phyloP scores from a whole-genome alignment of 2,113 vertebrate genomes.

The Anseranas semipalmata region DNA sequence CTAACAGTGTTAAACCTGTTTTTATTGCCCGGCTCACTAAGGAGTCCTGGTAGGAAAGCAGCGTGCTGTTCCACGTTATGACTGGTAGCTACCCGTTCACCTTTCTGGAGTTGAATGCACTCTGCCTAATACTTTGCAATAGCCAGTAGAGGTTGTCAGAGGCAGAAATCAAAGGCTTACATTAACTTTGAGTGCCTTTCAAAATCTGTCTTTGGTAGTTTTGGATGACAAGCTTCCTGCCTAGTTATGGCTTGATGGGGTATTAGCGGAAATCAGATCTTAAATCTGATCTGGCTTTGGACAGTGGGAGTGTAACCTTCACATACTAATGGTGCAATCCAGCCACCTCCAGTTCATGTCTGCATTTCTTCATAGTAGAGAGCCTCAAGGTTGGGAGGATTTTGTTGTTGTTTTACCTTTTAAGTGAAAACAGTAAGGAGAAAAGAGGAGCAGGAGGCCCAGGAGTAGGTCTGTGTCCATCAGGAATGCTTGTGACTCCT shows the following conservation, averaged over 20 bases:
- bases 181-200: constrained; percentile 19
- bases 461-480: not conserved
- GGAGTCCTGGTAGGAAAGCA: not conserved
- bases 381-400: not conserved
- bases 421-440: not conserved
- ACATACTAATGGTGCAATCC: not conserved
- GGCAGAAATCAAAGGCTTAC: not conserved
- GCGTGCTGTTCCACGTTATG: not conserved
- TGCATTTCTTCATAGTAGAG: not conserved
- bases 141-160: not conserved
- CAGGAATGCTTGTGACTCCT: not conserved
- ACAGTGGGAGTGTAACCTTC: not conserved
- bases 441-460: not conserved
- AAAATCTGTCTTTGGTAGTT: not conserved
- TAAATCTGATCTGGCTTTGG: not conserved
- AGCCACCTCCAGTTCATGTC: not conserved
- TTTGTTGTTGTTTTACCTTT: not conserved
- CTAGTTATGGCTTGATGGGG: not conserved
- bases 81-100: not conserved
- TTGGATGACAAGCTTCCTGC: not conserved
- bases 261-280: not conserved
- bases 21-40: not conserved
- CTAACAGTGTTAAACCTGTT: not conserved
- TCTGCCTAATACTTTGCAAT: not conserved
- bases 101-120: not conserved